Evolutionary conservation across 1,140 invertebrate species (phyloP), one percentile per base, ranked within the genome.

Genomic region (Pantala flavescens): DNA sequence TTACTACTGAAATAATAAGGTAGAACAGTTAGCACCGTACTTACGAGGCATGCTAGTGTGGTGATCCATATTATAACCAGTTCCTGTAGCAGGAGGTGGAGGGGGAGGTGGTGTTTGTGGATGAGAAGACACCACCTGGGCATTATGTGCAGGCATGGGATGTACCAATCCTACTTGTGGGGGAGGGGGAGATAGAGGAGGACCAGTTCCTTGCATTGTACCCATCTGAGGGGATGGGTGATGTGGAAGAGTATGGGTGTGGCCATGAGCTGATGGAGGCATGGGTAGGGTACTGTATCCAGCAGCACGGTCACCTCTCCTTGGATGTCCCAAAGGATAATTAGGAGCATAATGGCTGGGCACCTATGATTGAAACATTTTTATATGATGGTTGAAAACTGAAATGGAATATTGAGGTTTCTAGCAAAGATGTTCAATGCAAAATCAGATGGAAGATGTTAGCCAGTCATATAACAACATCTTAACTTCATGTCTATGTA

Each of bases 281-380:
- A 93, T 86, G 7, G 90, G 92, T 72, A 92, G 80, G 7, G 91
- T 90, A 78, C 93, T 94, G 81, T 97, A 97, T 5, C 93, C 93
- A 16, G 90, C 89, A n/a, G 90, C 91, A 49, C 92, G 86, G 77
- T 93, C 86, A 24, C 90, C 79, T 28, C 81, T 85, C 78, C 90
- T 84, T 0, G 90, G 89, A 85, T 93, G 91, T 0, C 91, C 91
- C 74, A 94, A 84, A 3, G 95, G 94, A 85, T 95, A 97, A 84
- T 96, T 97, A 10, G 95, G 94, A 16, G 94, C 94, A 84, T 97
- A 97, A 83, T 97, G 95, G 79, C 92, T 94, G 7, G 96, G 96
- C 73, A 98, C 85, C 75, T 84, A 81, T 11, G 75, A 73, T 24
- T 76, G 14, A 74, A n/a, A 74, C n/a, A 76, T 49, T 43, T 73